Base-by-base conservation (phyloP, 1,140 invertebrate genomes). In the Drosophila tropicalis region DNA sequence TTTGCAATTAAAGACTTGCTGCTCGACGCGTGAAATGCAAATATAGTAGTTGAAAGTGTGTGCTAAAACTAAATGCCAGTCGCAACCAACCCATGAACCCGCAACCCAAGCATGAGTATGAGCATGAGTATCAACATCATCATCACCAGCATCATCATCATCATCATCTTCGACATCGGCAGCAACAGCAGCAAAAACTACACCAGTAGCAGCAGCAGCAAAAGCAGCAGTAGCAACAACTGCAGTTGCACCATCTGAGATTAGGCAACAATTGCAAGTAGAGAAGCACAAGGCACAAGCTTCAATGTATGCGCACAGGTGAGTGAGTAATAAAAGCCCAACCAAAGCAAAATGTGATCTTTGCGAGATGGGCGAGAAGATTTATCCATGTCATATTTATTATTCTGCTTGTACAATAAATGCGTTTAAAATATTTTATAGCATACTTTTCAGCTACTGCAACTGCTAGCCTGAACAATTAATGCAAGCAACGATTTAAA, bases 291-390 rank as follows among this genome's bases (percentile, higher is more conserved):
- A 39, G 56, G 9, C 34, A 58, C 2, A 22, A 51, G 44, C 44
- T 51, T 66, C 69, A 56, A 71, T 67, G 78, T 68, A 79, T 58
- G 68, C 5, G 29, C 75, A 81, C 78, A 81, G 78, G 78, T 81
- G 64, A 81, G 78, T 78, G 58, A 54, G 39, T 44, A 36, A 17
- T 9, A 13, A 22, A 15, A 15, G 44, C 55, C 10, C 10, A 2
- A 41, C n/a, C n/a, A 41, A 41, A 41, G 13, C 10, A 39, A 39
- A 39, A 39, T 39, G 36, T 39, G 36, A 39, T 39, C 36, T 39
- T 39, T 13, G 34, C 34, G n/a, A n/a, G n/a, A n/a, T n/a, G n/a
- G n/a, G n/a, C n/a, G n/a, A n/a, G 25, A 29, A 29, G 29, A 29
- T 36, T 36, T 12, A 10, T 36, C 9, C 5, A 36, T 36, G 10